Evolutionary conservation across 2,888 invertebrate species (phyloP).

Genomic region (Drosophila birchii): DNA sequence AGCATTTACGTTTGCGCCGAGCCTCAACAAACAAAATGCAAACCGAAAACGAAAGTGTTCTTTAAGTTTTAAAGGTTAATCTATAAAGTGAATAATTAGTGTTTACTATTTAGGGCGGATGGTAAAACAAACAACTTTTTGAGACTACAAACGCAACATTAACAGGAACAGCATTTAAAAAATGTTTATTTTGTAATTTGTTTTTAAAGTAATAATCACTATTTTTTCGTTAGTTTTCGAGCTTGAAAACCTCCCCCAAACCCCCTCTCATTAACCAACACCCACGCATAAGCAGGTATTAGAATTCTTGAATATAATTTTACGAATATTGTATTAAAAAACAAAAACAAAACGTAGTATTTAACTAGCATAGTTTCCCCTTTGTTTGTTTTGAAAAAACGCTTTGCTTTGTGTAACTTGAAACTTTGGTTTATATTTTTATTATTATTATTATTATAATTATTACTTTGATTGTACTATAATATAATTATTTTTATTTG

Average conservation of each 20-base stretch:
- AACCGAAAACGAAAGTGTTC: slow-evolving; percentile 42
- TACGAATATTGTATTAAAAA: slow-evolving; percentile 31
- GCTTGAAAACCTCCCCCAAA: slow-evolving; percentile 14
- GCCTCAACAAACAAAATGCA: slow-evolving; percentile 35
- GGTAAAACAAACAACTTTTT: slow-evolving; percentile 64
- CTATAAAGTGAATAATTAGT: slow-evolving; percentile 37
- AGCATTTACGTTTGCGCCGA: slow-evolving; percentile 41
- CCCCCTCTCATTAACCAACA: slow-evolving; percentile 15
- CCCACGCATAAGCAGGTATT: slow-evolving; percentile 52
- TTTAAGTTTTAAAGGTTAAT: slow-evolving; percentile 42
- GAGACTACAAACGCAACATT: slow-evolving; percentile 80
- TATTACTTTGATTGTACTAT: slow-evolving; percentile 47
- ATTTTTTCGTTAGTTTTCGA: slow-evolving; percentile 44
- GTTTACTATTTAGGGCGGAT: slow-evolving; percentile 32
- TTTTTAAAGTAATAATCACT: slow-evolving; percentile 23
- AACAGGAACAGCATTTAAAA: slow-evolving; percentile 79
- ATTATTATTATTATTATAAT: slow-evolving; percentile 33
- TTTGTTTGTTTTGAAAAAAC: slow-evolving; percentile 64
- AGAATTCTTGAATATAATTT: slow-evolving; percentile 52
- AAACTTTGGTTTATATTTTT: slow-evolving; percentile 21
- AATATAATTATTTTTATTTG: slow-evolving; percentile 47
- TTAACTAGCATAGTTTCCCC: slow-evolving; percentile 37
- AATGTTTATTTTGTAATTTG: slow-evolving; percentile 73
- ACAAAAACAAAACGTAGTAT: slow-evolving; percentile 35
- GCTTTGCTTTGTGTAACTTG: slow-evolving; percentile 56